These are phyloP conservation scores for Mycalesis mineus DNA, from an alignment of 2,888 invertebrate species.

Conservation along the genomic window DNA sequence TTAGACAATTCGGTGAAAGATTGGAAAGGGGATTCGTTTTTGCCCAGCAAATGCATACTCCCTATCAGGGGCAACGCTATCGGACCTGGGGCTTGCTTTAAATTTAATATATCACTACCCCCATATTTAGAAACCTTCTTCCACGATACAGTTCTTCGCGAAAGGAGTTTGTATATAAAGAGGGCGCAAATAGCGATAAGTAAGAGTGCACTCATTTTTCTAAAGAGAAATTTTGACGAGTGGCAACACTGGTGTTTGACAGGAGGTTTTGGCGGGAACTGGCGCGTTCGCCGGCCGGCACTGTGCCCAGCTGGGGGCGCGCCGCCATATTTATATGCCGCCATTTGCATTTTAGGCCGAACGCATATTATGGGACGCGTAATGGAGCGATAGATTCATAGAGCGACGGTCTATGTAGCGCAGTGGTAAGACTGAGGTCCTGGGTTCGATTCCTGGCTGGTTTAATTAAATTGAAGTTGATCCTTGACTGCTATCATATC, in stretches of 20 bases:
- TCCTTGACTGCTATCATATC: too few species aligned
- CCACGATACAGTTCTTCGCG: constrained; percentile 41
- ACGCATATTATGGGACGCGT: background rate
- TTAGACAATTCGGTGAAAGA: constrained; percentile 84
- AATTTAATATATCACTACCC: constrained; percentile 36
- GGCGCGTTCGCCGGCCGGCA: constrained; percentile 40
- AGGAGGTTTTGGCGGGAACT: constrained; percentile 55
- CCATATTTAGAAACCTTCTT: constrained; percentile 46
- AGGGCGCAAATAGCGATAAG: constrained; percentile 47
- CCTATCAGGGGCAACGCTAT: constrained; percentile 82
- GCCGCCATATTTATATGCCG: constrained; percentile 38
- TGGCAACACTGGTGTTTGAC: constrained; percentile 49
- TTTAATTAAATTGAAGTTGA: too few species aligned
- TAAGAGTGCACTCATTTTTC: constrained; percentile 65
- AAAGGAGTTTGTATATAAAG: constrained; percentile 53
- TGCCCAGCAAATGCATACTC: constrained; percentile 82
- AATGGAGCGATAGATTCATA: background rate
- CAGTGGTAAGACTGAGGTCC: too few species aligned
- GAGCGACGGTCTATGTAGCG: too few species aligned
- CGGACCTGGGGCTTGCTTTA: constrained; percentile 81
- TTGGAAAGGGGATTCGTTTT: constrained; percentile 82
- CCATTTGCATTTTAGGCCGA: constrained; percentile 27
- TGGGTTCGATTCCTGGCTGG: too few species aligned
- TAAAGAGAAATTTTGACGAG: constrained; percentile 47
- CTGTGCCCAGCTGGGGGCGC: constrained; percentile 32